phyloP scores from a whole-genome alignment of 2,113 vertebrate species.

The Alligator sinensis region DNA sequence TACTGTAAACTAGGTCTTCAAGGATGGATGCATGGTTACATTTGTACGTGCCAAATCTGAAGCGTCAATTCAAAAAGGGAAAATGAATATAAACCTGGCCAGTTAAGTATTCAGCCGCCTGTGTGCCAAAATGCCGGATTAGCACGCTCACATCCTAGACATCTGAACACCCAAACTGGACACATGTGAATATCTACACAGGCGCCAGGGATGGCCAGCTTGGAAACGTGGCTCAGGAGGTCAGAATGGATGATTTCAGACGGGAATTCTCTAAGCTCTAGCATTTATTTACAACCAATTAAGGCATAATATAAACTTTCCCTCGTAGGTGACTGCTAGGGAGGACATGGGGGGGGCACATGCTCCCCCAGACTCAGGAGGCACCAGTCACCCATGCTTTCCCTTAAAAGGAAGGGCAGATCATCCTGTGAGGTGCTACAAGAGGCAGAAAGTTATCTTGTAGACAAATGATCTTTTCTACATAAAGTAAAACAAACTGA shows the following conservation, averaged over 20 bases:
- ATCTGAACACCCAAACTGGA: not conserved
- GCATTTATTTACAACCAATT: not conserved
- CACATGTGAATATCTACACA: not conserved
- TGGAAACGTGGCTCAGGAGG: not conserved
- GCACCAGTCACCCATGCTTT: not conserved
- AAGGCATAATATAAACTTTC: not conserved
- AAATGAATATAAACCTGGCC: not conserved
- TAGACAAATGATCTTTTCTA: not conserved
- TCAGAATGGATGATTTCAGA: not conserved
- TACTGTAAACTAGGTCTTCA: not conserved
- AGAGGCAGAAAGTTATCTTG: not conserved
- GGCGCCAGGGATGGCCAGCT: not conserved
- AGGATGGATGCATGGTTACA: accelerated
- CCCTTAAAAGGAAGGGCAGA: not conserved
- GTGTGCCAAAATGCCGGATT: accelerated
- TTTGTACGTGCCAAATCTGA: not conserved
- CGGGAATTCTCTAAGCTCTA: not conserved
- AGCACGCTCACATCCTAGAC: not conserved
- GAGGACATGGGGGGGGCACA: too few species aligned
- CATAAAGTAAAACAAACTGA: too few species aligned
- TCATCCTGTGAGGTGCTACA: not conserved
- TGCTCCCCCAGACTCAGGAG: too few species aligned
- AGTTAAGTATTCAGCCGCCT: not conserved
- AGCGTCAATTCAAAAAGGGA: not conserved
- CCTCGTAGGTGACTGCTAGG: too few species aligned